phyloP scores from a whole-genome alignment of 2,797 vertebrate genomes.

The Cyprinodon diabolis region DNA sequence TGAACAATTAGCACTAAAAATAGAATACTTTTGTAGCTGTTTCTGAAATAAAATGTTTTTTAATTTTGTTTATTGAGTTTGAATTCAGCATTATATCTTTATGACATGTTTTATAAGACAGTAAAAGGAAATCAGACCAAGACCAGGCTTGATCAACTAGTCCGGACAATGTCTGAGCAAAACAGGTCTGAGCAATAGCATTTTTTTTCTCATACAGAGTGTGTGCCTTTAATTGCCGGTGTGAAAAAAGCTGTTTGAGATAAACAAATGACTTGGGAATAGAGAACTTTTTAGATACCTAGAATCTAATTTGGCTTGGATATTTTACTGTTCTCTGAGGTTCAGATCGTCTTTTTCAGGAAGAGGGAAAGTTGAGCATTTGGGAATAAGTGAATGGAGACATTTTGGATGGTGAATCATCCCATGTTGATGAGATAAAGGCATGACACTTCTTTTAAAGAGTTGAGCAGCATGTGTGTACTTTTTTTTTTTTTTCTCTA shows the following conservation, averaged over 20 bases:
- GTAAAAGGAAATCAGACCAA: not conserved
- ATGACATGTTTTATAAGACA: not conserved
- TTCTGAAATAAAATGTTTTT: not conserved
- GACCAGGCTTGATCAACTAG: not conserved
- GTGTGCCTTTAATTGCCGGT: not conserved
- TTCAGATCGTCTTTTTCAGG: not conserved
- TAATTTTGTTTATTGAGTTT: not conserved
- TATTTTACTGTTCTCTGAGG: not conserved
- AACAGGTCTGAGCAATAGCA: not conserved
- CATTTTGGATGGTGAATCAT: not conserved
- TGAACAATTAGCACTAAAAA: conserved; percentile 45
- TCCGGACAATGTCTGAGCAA: not conserved
- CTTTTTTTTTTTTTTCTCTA: no score
- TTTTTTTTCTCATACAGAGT: not conserved
- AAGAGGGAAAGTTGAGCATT: not conserved
- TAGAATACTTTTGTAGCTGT: not conserved
- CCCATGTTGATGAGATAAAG: not conserved
- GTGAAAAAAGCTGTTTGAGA: not conserved
- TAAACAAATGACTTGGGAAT: no score
- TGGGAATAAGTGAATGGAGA: not conserved
- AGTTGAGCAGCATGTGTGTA: no score
- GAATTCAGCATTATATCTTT: not conserved
- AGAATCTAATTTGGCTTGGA: not conserved
- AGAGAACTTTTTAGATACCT: no score
- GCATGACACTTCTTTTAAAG: no score